A percentile compares a stretch with the other conserved stretches of the same genome.
Conservation (phyloP, 2,797 vertebrate genomes). For the Dromococcyx pavoninus region DNA sequence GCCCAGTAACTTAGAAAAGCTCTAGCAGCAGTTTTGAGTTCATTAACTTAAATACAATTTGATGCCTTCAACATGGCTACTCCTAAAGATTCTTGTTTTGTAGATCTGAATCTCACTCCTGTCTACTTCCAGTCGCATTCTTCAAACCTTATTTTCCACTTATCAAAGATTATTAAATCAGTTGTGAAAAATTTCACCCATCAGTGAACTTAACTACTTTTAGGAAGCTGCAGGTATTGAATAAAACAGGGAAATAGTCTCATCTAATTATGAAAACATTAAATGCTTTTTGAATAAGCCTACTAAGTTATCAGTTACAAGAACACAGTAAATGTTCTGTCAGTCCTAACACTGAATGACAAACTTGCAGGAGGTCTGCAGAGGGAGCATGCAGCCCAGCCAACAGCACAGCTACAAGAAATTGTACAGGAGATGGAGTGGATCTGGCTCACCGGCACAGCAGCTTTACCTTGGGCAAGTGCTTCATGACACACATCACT, state of each 20-base stretch:
- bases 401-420: neutral
- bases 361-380: neutral
- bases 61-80: neutral
- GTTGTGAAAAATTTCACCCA: neutral
- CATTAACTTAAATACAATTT: neutral
- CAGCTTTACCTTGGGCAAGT: constrained; percentile 87
- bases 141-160: neutral
- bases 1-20: neutral
- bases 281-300: neutral
- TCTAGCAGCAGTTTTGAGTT: neutral
- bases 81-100: neutral
- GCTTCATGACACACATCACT: constrained; percentile 98
- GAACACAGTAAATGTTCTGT: neutral
- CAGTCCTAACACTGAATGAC: neutral
- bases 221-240: neutral
- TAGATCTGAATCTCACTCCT: neutral
- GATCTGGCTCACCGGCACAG: accelerated
- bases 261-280: neutral
- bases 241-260: neutral
- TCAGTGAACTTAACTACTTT: neutral
- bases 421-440: neutral
- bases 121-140: neutral
- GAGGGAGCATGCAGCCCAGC: neutral
- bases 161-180: neutral
- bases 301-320: neutral